Conservation (phyloP, 1,140 invertebrate species). For the Phenacoccus solenopsis region DNA sequence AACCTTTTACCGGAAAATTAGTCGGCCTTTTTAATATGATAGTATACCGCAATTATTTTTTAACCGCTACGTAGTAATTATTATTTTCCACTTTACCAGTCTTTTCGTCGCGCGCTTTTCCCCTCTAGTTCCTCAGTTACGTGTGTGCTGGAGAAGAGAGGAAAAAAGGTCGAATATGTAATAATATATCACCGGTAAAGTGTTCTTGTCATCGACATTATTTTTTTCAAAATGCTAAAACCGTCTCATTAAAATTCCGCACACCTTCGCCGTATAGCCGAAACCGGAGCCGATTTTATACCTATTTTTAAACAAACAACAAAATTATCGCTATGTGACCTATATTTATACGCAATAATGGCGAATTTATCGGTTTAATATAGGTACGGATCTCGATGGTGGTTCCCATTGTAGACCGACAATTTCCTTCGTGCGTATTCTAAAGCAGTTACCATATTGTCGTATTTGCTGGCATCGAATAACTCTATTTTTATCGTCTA, state of each 20-base stretch:
- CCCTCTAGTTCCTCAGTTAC: not conserved
- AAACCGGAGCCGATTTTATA: too few species aligned
- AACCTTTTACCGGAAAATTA: constrained; percentile 2
- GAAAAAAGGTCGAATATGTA: not conserved
- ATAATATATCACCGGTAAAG: not conserved
- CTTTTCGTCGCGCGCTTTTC: not conserved
- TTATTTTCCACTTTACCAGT: not conserved
- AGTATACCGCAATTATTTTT: not conserved
- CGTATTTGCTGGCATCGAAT: too few species aligned
- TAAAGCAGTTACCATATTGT: too few species aligned
- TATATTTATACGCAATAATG: too few species aligned
- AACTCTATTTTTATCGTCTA: too few species aligned
- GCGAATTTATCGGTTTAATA: too few species aligned
- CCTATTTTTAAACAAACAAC: not conserved
- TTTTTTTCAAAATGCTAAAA: not conserved
- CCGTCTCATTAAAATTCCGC: not conserved
- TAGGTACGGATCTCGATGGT: too few species aligned
- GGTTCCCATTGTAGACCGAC: too few species aligned
- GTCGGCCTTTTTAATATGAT: not conserved
- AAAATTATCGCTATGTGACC: too few species aligned
- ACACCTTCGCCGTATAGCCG: too few species aligned
- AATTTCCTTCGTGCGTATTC: too few species aligned
- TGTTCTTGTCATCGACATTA: not conserved
- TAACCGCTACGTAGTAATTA: not conserved
- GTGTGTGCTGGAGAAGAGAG: not conserved